Percentiles rank a stretch among this genome's conserved stretches.
phyloP scores from a whole-genome alignment of 2,888 invertebrate species.

The Brachynemurus nebulosus region DNA sequence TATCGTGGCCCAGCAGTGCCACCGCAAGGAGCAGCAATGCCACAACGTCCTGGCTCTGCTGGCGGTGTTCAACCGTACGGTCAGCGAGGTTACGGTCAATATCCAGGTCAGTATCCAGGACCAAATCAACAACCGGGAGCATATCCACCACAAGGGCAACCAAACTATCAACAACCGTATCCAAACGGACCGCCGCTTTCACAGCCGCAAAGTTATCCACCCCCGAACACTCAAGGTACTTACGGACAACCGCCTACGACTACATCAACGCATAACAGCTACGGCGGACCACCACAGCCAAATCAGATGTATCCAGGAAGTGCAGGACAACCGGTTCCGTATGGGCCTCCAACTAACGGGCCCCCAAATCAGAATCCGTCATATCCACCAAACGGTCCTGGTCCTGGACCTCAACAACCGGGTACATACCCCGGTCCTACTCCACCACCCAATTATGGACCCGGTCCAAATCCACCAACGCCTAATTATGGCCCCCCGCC shows the following conservation, averaged over 20 bases:
- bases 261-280: constrained; percentile 28
- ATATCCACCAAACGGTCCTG: constrained; percentile 30
- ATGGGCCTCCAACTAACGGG: constrained; percentile 24
- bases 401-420: constrained; percentile 14
- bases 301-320: constrained; percentile 36
- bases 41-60: constrained; percentile 43
- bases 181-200: constrained; percentile 42
- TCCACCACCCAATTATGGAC: constrained; percentile 12
- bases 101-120: constrained; percentile 43
- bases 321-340: constrained; percentile 37
- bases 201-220: constrained; percentile 52
- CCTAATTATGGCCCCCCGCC: constrained; percentile 23
- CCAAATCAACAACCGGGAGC: constrained; percentile 35
- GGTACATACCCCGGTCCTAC: constrained; percentile 3
- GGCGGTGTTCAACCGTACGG: constrained; percentile 44
- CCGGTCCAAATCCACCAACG: constrained; percentile 26
- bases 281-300: constrained; percentile 32
- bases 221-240: constrained; percentile 39
- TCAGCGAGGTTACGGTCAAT: constrained; percentile 51
- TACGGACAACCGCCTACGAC: constrained; percentile 49
- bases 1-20: constrained; percentile 30
- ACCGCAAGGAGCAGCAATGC: constrained; percentile 37
- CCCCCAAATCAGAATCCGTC: constrained; percentile 26
- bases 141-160: constrained; percentile 51
- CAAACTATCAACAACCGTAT: constrained; percentile 49